These are phyloP conservation scores for Rutpela maculata DNA, from an alignment of 2,888 invertebrate genomes.

Conservation along the genomic window DNA sequence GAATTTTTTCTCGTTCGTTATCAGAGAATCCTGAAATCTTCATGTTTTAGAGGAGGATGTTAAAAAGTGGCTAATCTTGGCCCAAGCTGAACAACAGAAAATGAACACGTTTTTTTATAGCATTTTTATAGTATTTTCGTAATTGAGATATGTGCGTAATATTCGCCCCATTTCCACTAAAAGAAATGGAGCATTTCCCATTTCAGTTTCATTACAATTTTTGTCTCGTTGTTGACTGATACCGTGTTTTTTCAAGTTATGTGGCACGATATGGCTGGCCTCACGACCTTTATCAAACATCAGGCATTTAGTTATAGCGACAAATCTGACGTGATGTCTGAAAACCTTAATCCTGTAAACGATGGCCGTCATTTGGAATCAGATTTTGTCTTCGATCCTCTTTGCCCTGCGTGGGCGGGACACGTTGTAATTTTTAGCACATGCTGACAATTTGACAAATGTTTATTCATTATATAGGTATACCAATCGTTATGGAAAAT, in stretches of 20 bases:
- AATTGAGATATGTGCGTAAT: not conserved
- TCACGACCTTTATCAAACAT: conserved; percentile 17
- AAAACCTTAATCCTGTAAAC: conserved; percentile 9
- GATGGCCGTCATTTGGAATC: conserved; percentile 16
- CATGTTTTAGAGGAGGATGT: too few relatives aligned
- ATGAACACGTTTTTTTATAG: too few relatives aligned
- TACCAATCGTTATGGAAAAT: too few relatives aligned
- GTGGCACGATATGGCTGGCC: not conserved
- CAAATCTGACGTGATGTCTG: conserved; percentile 14
- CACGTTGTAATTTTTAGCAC: not conserved
- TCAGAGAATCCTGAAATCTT: too few relatives aligned
- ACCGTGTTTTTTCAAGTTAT: not conserved
- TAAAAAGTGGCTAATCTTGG: too few relatives aligned
- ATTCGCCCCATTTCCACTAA: not conserved
- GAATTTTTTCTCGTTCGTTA: too few relatives aligned
- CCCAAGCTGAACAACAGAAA: too few relatives aligned
- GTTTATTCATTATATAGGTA: not conserved
- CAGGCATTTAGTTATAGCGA: conserved; percentile 15
- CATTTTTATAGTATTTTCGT: not conserved
- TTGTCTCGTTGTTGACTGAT: not conserved
- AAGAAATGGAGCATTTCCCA: not conserved
- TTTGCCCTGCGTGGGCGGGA: not conserved
- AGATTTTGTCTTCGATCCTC: not conserved
- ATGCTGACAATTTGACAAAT: not conserved
- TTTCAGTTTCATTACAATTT: not conserved